A percentile compares a stretch with the other conserved stretches of the same genome.
Conservation (phyloP, 2,888 invertebrate genomes). For the Drosophila formosana region DNA sequence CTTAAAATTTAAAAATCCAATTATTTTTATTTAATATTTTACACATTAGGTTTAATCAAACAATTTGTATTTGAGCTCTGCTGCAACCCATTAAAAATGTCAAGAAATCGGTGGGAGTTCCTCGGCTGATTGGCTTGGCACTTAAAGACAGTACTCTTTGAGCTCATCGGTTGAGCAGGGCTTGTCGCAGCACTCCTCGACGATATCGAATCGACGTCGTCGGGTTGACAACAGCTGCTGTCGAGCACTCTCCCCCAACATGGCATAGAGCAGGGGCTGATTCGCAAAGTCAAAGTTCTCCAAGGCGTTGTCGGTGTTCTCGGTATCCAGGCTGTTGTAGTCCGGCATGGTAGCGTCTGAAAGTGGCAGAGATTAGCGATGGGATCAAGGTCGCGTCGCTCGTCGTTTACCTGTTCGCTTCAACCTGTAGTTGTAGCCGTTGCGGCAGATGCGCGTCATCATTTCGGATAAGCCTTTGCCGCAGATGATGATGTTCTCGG, state of each 20-base stretch:
- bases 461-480: constrained; percentile 61
- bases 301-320: constrained; percentile 26
- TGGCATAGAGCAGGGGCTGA: constrained; percentile 53
- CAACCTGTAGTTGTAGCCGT: constrained; percentile 66
- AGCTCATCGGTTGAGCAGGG: constrained; percentile 62
- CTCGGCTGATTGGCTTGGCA: too few species aligned
- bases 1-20: too few species aligned
- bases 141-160: constrained; percentile 60
- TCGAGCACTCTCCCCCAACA: constrained; percentile 49
- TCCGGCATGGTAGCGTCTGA: constrained; percentile 32
- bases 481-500: constrained; percentile 50
- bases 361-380: neutral
- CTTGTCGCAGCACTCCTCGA: constrained; percentile 77
- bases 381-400: neutral
- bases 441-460: constrained; percentile 56
- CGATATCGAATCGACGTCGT: constrained; percentile 62
- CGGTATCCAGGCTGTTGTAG: constrained; percentile 50
- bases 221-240: constrained; percentile 64
- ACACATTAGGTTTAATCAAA: too few species aligned
- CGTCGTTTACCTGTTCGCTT: constrained; percentile 56
- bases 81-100: too few species aligned
- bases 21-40: too few species aligned
- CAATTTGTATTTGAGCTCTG: too few species aligned
- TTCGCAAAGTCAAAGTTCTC: constrained; percentile 1
- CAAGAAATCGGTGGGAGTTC: too few species aligned